Evolutionary conservation across 2,113 vertebrate genomes (phyloP), one percentile per base, ranked within the genome.

Genomic region (Chloroceryle aenea): DNA sequence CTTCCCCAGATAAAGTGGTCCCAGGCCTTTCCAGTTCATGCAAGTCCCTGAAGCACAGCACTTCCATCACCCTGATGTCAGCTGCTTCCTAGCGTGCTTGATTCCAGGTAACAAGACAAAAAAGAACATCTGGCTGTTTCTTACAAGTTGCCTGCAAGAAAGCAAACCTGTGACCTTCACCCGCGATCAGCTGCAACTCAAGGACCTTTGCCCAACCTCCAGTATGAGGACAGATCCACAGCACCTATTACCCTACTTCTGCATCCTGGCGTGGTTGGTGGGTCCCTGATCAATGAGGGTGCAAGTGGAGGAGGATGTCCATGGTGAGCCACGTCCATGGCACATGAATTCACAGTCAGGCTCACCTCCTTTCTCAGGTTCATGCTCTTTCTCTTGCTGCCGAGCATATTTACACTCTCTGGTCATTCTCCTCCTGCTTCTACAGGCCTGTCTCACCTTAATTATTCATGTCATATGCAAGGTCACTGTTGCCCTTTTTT

Each of bases 231-330:
- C 20, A n/a, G 50, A 45, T 32, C 45, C 22, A 25, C 1, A 40
- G 27, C 21, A 84, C 27, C 18, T 32, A 5, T n/a, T 12, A 45
- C 19, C 8, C 14, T 8, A 11, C 14, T 62, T 84, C 21, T 74
- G 55, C 50, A 50, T 25, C 47, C 45, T 80, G 42, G 14, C 10
- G 6, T 50, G 32, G 40, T 32, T 0, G 0, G 34, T 36, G 19
- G 14, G 16, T 23, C 38, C 34, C 38, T 87, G 43, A 30, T 38
- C 12, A 61, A 69, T 69, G 27, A 64, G 6, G 30, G 17, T 15
- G 13, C 0, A 2, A 87, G 27, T 19, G 20, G 43, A 48, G 36
- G 43, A 53, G 23, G 66, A 27, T 0, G 2, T 50, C 52, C 21
- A 10, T 14, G 23, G 27, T 61, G 25, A 79, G 8, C 34, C 26